Conservation (phyloP, 1,140 invertebrate species). For the Procambarus clarkii region DNA sequence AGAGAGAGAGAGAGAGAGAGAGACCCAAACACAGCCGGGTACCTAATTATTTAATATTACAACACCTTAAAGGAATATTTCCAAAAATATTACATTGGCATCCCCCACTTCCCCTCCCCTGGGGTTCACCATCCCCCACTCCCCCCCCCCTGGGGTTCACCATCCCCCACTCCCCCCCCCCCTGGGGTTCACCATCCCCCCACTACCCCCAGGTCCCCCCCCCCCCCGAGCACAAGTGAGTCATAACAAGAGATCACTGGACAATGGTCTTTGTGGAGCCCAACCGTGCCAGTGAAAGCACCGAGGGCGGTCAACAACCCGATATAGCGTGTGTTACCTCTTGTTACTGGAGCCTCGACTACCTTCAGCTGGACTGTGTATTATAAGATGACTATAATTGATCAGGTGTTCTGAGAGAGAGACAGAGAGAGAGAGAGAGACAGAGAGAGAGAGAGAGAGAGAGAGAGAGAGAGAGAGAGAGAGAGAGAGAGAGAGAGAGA, state of each 20-base stretch:
- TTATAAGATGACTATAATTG: neutral
- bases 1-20: neutral
- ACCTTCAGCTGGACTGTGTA: neutral
- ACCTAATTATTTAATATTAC: neutral
- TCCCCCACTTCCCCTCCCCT: neutral
- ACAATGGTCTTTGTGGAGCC: neutral
- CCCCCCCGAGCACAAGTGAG: neutral
- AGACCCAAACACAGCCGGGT: neutral
- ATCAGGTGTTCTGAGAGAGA: constrained; percentile 1
- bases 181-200: too few species aligned
- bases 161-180: too few species aligned
- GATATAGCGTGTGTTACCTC: neutral
- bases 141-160: too few species aligned
- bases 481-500: constrained; percentile 17
- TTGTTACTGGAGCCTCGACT: neutral
- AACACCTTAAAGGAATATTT: neutral
- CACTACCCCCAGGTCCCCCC: neutral
- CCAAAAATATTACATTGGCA: neutral
- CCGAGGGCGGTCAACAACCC: neutral
- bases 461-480: constrained; percentile 33
- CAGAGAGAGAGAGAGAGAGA: constrained; percentile 24
- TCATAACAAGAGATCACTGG: neutral
- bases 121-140: too few species aligned
- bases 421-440: constrained; percentile 21
- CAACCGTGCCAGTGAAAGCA: neutral